Evolutionary conservation across 2,888 invertebrate genomes (phyloP).

Genomic region (Papilio protenor): DNA sequence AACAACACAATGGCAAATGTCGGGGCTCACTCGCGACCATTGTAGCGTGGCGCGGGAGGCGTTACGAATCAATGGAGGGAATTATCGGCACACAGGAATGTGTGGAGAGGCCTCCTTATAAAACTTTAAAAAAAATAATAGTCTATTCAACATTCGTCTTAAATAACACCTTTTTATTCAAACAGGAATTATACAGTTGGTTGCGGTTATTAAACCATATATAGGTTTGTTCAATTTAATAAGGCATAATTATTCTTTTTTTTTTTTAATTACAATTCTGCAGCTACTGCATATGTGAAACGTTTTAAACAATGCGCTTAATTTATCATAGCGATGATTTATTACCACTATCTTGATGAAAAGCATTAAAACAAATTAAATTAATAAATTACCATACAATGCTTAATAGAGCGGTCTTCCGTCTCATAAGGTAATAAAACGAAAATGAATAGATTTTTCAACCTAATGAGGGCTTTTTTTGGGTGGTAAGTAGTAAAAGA

Average conservation of each 20-base stretch:
- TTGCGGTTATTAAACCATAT: constrained; percentile 22
- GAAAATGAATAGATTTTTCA: constrained; percentile 22
- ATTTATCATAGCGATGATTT: constrained; percentile 13
- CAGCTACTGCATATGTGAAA: constrained; percentile 31
- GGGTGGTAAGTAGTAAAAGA: background rate
- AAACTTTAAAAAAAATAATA: constrained; percentile 34
- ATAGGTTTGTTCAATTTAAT: constrained; percentile 1
- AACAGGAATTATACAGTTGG: constrained; percentile 24
- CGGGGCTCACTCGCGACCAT: constrained; percentile 81
- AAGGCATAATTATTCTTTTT: constrained; percentile 23
- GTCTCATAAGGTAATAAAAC: constrained; percentile 10
- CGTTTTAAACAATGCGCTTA: constrained; percentile 29
- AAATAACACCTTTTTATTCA: constrained; percentile 27
- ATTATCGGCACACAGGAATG: constrained; percentile 74
- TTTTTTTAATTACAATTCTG: constrained; percentile 7
- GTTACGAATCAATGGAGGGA: constrained; percentile 85
- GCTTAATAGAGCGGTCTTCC: constrained; percentile 22
- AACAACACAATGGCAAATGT: constrained; percentile 82
- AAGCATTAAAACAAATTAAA: constrained; percentile 16
- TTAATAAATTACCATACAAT: constrained; percentile 34
- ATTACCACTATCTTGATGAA: constrained; percentile 23
- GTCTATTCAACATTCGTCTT: background rate
- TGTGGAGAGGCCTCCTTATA: constrained; percentile 57
- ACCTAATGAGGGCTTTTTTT: constrained; percentile 33
- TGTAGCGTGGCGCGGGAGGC: constrained; percentile 84